Evolutionary conservation across 1,140 invertebrate genomes (phyloP).

Genomic region (Zaprionus tsacasi): DNA sequence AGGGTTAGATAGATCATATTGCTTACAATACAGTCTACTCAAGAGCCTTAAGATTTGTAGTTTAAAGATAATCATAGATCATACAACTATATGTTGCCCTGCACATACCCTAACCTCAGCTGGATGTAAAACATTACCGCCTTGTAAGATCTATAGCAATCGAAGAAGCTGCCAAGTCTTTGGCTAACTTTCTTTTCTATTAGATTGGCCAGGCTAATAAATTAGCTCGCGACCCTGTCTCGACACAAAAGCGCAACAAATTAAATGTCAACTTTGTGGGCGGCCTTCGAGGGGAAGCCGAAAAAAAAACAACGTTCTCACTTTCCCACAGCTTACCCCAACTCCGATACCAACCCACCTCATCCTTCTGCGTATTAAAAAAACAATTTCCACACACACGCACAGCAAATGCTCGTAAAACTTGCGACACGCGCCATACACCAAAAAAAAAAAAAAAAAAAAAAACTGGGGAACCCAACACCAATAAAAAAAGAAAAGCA

Average conservation of each 20-base stretch:
- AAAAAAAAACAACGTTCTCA: slow-evolving; percentile 41
- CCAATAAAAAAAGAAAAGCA: slow-evolving; percentile 30
- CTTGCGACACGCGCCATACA: slow-evolving; percentile 57
- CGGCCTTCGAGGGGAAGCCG: neutral
- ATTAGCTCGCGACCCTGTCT: slow-evolving; percentile 37
- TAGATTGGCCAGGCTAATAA: slow-evolving; percentile 44
- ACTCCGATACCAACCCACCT: neutral
- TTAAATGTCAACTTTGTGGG: slow-evolving; percentile 71
- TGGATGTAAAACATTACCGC: neutral
- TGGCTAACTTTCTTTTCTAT: slow-evolving; percentile 32
- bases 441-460: slow-evolving; percentile 22
- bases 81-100: no score
- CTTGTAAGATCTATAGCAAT: slow-evolving; percentile 5
- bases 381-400: slow-evolving; percentile 80
- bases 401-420: slow-evolving; percentile 51
- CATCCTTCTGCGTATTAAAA: slow-evolving; percentile 69
- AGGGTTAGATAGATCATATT: no score
- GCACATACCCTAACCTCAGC: neutral
- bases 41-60: no score
- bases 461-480: slow-evolving; percentile 28
- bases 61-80: no score
- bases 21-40: no score
- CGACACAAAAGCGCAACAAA: slow-evolving; percentile 67
- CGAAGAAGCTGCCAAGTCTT: slow-evolving; percentile 11
- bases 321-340: slow-evolving; percentile 33